Base-by-base conservation (phyloP, 2,113 vertebrate genomes). In the Haplochromis vanheusdeni region DNA sequence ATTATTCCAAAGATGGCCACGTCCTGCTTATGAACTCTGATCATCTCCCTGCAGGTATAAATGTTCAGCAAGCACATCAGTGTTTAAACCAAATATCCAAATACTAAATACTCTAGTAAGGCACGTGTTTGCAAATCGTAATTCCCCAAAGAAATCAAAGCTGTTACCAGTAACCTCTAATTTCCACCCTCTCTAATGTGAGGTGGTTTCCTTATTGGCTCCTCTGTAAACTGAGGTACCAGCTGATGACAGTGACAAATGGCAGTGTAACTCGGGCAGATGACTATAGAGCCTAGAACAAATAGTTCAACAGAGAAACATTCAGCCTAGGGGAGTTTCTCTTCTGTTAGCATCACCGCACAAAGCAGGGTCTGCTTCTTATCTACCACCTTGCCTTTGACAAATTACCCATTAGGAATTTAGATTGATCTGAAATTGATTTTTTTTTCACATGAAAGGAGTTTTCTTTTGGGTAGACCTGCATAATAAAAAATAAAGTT, bases 201-300 rank as follows among this genome's bases (percentile, higher is more conserved):
- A 83, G 45, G 26, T 35, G n/a, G 28, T 84, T 90, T 83, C 86
- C 56, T 80, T 80, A 56, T 47, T 35, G 49, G 16, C 11, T 21
- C 14, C 19, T 47, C 23, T 33, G 81, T 83, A 82, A 68, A 33
- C 54, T 65, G 31, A 82, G 31, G 23, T 73, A 47, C 19, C 45
- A 79, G 60, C 49, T 73, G 84, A 40, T 91, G 94, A 94, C 94
- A 89, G 89, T 91, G 94, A 95, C 83, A 87, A 94, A 95, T 94
- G 23, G 31, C 73, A n/a, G 35, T 80, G 60, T 58, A 77, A 83
- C 47, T 13, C 54, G 8, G 26, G 77, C 14, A 77, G 86, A 84
- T 84, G 86, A 85, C 86, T 86, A 75, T 47, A 85, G 68, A 89
- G 62, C 80, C 13, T 9, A 60, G 84, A 93, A 90, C 90, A 87